Conservation (phyloP, 2,113 vertebrate species). For the Montifringilla adamsi region DNA sequence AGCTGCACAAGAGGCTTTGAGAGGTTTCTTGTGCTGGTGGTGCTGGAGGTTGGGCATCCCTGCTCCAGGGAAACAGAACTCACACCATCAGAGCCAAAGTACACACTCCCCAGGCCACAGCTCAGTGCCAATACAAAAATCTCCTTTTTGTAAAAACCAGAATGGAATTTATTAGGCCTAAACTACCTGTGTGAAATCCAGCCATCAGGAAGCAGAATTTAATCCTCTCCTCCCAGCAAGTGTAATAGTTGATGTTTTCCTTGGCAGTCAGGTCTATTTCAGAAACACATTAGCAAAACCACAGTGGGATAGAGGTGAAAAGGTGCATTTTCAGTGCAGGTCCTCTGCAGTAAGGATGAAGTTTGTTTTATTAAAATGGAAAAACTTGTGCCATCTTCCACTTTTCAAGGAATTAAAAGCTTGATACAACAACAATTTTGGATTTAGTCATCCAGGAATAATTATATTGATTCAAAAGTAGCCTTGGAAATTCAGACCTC, state of each 20-base stretch:
- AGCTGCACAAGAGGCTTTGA: background rate
- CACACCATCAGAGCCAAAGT: background rate
- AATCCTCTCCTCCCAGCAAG: slow-evolving; percentile 37
- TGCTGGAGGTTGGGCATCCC: background rate
- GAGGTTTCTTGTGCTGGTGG: background rate
- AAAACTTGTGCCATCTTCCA: background rate
- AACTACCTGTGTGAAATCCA: slow-evolving; percentile 28
- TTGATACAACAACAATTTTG: background rate
- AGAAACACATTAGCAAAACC: slow-evolving; percentile 39
- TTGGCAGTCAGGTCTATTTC: slow-evolving; percentile 26
- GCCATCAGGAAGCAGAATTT: slow-evolving; percentile 4
- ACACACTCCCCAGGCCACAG: background rate
- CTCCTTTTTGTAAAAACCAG: background rate
- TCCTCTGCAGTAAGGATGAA: background rate
- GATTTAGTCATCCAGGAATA: background rate
- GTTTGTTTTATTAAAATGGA: background rate
- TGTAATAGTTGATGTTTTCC: slow-evolving; percentile 24
- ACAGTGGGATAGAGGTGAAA: background rate
- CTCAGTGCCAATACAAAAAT: background rate
- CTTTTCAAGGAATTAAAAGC: background rate
- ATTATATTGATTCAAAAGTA: fast-evolving
- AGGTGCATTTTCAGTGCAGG: background rate
- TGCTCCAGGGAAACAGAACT: background rate
- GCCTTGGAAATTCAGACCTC: background rate
- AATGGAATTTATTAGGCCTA: background rate